Evolutionary conservation across 2,888 invertebrate genomes (phyloP), one percentile per base, ranked within the genome.

Genomic region (Physocephala rufipes): DNA sequence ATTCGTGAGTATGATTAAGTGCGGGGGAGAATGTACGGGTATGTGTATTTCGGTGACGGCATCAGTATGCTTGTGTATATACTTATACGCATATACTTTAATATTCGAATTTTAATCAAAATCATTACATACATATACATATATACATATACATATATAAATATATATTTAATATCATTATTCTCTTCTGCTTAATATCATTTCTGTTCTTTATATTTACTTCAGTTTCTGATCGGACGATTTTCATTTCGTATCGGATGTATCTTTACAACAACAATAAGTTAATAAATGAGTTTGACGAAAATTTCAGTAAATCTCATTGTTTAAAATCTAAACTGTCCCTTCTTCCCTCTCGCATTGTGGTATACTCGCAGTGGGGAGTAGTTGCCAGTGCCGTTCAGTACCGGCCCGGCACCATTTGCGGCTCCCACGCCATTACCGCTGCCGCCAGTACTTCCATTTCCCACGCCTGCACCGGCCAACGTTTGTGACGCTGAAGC

Each of bases 291-390:
- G 58, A 24, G 58, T 16, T 12, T 58, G 24, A 28, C n/a, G n/a
- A n/a, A 24, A 26, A 13, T 13, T 12, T 26, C 58, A 16, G 58
- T 28, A 21, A 21, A 21, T 24, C 21, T 12, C 51, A 12, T 65
- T 62, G 73, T 76, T 89, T 89, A 94, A 86, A 93, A 94, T 84
- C 93, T 90, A 87, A 93, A 94, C 82, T 93, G 93, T 73, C 93
- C 93, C 86, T 93, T 93, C 82, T 91, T 90, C 74, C 92, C 93
- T 80, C 92, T 89, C 80, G 92, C 92, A 81, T 94, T 93, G 85
- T 94, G 93, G 81, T 94, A 94, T 15, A 94, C 93, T 78, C 93
- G 88, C 82, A 94, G 88, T 1, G 93, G 93, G 19, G 93, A 92
- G 82, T 94, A 94, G 51, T 89, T 91, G 67, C 93, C 92, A 79